Conservation (phyloP, 1,140 invertebrate genomes). For the Penaeus indicus region DNA sequence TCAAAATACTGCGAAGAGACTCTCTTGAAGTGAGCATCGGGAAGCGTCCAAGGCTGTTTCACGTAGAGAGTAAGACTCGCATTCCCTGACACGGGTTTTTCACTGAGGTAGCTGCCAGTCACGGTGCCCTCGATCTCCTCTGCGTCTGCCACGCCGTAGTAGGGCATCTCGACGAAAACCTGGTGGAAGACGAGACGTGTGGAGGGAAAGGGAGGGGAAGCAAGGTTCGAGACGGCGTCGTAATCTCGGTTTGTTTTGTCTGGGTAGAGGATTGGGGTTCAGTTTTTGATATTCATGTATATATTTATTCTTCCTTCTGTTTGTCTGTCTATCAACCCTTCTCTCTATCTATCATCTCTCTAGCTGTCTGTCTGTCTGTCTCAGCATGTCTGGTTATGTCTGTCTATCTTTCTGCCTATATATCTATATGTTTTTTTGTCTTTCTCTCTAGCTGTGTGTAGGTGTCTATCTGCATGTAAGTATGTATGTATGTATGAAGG, state of each 20-base stretch:
- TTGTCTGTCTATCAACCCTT: too few relatives aligned
- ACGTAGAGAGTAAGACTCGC: conserved; percentile 58
- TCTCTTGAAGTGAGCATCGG: conserved; percentile 32
- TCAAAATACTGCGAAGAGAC: conserved; percentile 12
- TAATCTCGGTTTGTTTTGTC: neutral
- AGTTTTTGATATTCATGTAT: too few relatives aligned
- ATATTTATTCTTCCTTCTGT: too few relatives aligned
- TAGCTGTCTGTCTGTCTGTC: too few relatives aligned
- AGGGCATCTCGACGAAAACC: conserved; percentile 68
- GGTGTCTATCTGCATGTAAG: too few relatives aligned
- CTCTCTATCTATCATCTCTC: too few relatives aligned
- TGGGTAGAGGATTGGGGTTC: too few relatives aligned
- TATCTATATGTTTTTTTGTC: too few relatives aligned
- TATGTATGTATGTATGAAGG: too few relatives aligned
- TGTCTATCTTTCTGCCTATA: too few relatives aligned
- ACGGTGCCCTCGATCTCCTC: conserved; percentile 68
- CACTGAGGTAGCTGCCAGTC: conserved; percentile 68
- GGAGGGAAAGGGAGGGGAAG: neutral
- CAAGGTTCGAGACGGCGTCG: neutral
- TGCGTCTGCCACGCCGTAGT: conserved; percentile 69
- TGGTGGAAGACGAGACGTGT: neutral
- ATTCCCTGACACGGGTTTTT: conserved; percentile 70
- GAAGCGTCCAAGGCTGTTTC: conserved; percentile 31
- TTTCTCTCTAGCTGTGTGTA: too few relatives aligned
- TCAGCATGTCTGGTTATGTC: too few relatives aligned